Percentiles rank a stretch among this genome's conserved stretches.
Conservation (phyloP, 2,797 vertebrate genomes). For the Gadopsis marmoratus region DNA sequence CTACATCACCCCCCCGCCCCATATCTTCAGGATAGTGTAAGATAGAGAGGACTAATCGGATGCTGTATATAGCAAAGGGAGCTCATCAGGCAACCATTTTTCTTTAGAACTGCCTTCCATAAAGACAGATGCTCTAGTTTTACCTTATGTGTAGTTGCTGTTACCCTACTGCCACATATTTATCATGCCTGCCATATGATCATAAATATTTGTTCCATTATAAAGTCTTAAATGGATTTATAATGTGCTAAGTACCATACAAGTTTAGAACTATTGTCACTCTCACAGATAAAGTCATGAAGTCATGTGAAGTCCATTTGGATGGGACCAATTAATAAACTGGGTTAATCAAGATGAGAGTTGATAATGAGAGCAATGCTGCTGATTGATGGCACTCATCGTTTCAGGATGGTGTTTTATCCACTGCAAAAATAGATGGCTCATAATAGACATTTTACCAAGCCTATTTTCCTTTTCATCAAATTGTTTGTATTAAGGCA, state of each 20-base stretch:
- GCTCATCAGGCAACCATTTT: constrained; percentile 8
- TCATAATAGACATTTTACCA: constrained; percentile 11
- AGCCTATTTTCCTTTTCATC: constrained; percentile 2
- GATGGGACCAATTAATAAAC: constrained; percentile 47
- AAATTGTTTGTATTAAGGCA: neutral
- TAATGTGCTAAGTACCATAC: constrained; percentile 1
- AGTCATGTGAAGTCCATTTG: constrained; percentile 1
- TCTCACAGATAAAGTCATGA: constrained; percentile 2
- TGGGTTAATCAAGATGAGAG: constrained; percentile 41
- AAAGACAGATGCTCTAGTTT: constrained; percentile 15
- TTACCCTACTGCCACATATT: constrained; percentile 15
- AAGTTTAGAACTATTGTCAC: constrained; percentile 2
- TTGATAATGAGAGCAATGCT: constrained; percentile 15
- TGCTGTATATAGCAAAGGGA: constrained; percentile 14
- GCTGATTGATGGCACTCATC: constrained; percentile 20
- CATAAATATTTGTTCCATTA: constrained; percentile 11
- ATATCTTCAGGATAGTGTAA: constrained; percentile 49
- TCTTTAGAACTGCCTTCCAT: constrained; percentile 12
- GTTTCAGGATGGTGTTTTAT: constrained; percentile 32
- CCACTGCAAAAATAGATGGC: neutral
- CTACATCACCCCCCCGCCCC: constrained; percentile 44
- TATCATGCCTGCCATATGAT: constrained; percentile 5
- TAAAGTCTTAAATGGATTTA: constrained; percentile 16
- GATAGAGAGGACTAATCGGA: constrained; percentile 49
- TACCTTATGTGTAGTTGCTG: neutral